Conservation (phyloP, 2,797 vertebrate genomes). For the Podarcis siculus region DNA sequence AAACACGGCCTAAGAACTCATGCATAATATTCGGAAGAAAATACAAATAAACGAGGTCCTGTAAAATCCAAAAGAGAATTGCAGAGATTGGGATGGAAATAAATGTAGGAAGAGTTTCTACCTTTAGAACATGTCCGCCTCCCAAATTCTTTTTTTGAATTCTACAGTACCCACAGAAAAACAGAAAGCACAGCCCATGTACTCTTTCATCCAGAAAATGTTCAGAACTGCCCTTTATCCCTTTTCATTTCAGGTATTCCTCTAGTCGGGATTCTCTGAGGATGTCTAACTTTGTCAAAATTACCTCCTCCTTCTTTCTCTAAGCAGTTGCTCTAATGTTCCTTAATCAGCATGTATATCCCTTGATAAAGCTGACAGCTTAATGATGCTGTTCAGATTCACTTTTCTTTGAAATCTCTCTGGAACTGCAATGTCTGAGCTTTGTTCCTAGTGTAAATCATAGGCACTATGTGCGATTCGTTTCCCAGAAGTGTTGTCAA, state of each 20-base stretch:
- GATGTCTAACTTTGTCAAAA: neutral
- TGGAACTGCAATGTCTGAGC: constrained; percentile 28
- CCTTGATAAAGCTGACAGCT: constrained; percentile 6
- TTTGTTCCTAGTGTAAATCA: neutral
- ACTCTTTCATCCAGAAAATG: neutral
- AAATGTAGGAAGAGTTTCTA: too few relatives aligned
- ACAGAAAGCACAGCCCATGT: neutral
- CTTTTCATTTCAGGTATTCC: neutral
- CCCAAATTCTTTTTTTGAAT: neutral
- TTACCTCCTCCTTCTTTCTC: neutral
- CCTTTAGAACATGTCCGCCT: neutral
- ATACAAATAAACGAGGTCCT: too few relatives aligned
- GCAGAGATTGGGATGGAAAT: too few relatives aligned
- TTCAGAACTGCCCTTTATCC: neutral
- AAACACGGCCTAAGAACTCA: neutral
- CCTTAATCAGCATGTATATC: constrained; percentile 4
- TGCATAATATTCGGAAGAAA: neutral
- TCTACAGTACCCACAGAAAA: neutral
- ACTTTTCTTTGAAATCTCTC: constrained; percentile 38
- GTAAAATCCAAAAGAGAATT: neutral
- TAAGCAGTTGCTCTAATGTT: constrained; percentile 8
- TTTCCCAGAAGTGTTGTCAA: constrained; percentile 18
- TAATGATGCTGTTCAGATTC: constrained; percentile 16
- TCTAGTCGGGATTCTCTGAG: neutral
- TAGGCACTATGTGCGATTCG: accelerated